phyloP scores from a whole-genome alignment of 2,888 invertebrate species.

The Agrotis puta region DNA sequence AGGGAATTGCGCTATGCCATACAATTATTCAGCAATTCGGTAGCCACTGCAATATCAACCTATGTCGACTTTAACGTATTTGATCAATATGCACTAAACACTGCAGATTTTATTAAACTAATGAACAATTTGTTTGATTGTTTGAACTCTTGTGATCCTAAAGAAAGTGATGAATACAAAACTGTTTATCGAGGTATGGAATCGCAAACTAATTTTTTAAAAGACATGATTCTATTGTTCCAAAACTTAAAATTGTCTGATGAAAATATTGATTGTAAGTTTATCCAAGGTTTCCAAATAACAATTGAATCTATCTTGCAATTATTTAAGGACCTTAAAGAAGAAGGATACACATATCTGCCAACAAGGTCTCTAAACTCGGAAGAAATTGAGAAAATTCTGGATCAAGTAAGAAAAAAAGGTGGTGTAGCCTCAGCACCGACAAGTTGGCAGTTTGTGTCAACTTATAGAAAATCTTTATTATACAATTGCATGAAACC shows the following conservation, averaged over 20 bases:
- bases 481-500: conserved; percentile 15
- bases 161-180: conserved; percentile 13
- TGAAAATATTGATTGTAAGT: conserved; percentile 14
- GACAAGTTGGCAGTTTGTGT: conserved; percentile 29
- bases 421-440: conserved; percentile 18
- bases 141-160: conserved; percentile 50
- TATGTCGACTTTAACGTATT: conserved; percentile 29
- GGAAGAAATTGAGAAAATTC: conserved; percentile 26
- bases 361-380: conserved; percentile 32
- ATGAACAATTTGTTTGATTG: conserved; percentile 57
- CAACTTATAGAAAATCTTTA: conserved; percentile 26
- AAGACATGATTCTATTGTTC: conserved; percentile 39
- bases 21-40: conserved; percentile 68
- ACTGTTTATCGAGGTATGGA: conserved; percentile 16
- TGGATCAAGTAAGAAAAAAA: conserved; percentile 35
- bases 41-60: conserved; percentile 63
- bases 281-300: conserved; percentile 44
- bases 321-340: conserved; percentile 36
- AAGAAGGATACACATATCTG: conserved; percentile 44
- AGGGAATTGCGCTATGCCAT: conserved; percentile 63
- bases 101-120: conserved; percentile 46
- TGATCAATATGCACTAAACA: conserved; percentile 22
- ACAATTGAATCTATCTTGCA: conserved; percentile 50
- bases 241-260: conserved; percentile 19
- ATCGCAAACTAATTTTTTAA: conserved; percentile 26